Percentiles rank a stretch among this genome's conserved stretches.
Evolutionary conservation across 2,888 invertebrate genomes (phyloP).

Genomic region (Stegana nigrithorax): DNA sequence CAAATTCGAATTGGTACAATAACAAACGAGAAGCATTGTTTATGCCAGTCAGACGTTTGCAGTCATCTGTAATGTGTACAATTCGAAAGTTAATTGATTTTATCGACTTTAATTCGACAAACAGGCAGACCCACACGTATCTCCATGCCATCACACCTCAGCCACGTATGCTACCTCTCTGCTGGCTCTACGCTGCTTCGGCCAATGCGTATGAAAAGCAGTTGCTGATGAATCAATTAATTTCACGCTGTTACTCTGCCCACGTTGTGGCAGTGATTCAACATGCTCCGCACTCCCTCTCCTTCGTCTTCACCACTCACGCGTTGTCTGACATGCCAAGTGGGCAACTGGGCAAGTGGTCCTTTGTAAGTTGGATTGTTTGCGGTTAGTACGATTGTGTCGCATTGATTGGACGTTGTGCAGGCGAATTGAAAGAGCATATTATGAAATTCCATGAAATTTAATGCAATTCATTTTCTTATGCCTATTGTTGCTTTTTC

Average conservation of each 20-base stretch:
- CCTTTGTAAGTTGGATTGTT: slow-evolving; percentile 4
- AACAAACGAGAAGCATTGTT: too few relatives aligned
- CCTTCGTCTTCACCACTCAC: too few relatives aligned
- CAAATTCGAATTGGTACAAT: not conserved
- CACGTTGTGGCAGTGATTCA: too few relatives aligned
- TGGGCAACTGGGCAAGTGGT: too few relatives aligned
- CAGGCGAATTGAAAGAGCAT: not conserved
- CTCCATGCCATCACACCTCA: too few relatives aligned
- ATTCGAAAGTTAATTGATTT: slow-evolving; percentile 53
- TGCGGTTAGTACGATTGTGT: not conserved
- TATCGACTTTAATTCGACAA: slow-evolving; percentile 27
- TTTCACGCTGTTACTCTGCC: too few relatives aligned
- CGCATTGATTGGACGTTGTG: slow-evolving; percentile 5
- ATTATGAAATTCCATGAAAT: too few relatives aligned
- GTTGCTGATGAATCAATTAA: slow-evolving; percentile 27
- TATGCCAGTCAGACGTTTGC: not conserved
- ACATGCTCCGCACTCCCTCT: too few relatives aligned
- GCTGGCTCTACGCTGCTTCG: not conserved
- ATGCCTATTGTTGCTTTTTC: too few relatives aligned
- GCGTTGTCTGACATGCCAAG: too few relatives aligned
- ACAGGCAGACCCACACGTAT: not conserved
- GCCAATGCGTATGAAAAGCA: not conserved
- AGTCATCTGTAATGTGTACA: too few relatives aligned
- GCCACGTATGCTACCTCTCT: not conserved
- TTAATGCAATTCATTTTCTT: too few relatives aligned